Base-by-base conservation (phyloP, 2,797 vertebrate species). In the Harpagifer antarcticus region DNA sequence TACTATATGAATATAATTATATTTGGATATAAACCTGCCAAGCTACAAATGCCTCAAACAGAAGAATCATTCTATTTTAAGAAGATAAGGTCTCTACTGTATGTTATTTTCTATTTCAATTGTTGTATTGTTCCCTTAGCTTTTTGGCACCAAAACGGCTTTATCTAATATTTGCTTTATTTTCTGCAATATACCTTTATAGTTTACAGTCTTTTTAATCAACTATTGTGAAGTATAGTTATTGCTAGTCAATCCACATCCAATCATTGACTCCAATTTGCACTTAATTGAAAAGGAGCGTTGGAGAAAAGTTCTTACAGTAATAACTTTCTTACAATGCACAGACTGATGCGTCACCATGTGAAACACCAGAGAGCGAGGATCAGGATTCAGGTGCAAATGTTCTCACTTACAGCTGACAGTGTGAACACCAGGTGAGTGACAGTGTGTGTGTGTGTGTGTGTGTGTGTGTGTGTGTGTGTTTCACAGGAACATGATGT, bases 401-500 rank as follows among this genome's bases (percentile, higher is more conserved):
- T 43, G 10, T 71, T 60, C 6, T 43, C 27, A 16, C 6, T 44
- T 20, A 16, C 37, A 23, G 4, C 10, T 4, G 37, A 43, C 10
- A 42, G 5, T 19, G 53, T 55, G 63, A 71, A 19, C 60, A 37
- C 14, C 78, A 68, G 72, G 59, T 87, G 70, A 76, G 47, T 43
- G 50, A 84, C 0, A 13, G 12, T 78, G 60, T 81, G 47, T 90
- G 54, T 91, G 33, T 81, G 44, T 90, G 54, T 91, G 33, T 87
- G 64, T 84, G 49, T 88, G 23, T 23, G 23, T 23, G 23, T 23
- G 23, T 81, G 42, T 90, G 54, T 91, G 33, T 87, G 64, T 84
- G 49, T 88, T 79, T 91, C 56, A 74, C 91, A 99, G 98, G 98
- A 99, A 86, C 98, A 99, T 33, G 98, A 99, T 90, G 96, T 99